phyloP scores from a whole-genome alignment of 2,797 vertebrate genomes.

The Jordanella pulchra region DNA sequence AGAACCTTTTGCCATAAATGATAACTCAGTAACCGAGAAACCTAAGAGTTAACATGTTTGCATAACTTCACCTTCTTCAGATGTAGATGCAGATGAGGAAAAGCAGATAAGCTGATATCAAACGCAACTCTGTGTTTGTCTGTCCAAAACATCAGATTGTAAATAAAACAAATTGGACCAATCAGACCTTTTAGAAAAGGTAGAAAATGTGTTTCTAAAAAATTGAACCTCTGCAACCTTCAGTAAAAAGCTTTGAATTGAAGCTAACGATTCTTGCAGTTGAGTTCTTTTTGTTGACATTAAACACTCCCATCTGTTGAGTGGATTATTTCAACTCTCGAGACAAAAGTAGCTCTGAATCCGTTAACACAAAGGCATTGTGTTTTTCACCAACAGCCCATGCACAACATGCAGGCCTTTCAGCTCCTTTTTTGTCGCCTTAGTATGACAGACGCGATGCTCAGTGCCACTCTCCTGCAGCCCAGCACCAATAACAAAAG shows the following conservation, averaged over 20 bases:
- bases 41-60: background rate
- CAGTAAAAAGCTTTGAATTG: background rate
- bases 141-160: too few relatives aligned
- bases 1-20: background rate
- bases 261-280: background rate
- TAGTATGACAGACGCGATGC: constrained; percentile 54
- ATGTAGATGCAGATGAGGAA: too few relatives aligned
- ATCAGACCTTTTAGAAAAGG: too few relatives aligned
- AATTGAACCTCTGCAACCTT: background rate
- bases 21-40: background rate
- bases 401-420: constrained; percentile 18
- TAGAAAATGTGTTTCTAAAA: too few relatives aligned
- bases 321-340: constrained; percentile 28
- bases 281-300: background rate
- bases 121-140: too few relatives aligned
- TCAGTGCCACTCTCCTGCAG: constrained; percentile 59
- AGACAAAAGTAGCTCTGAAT: constrained; percentile 55
- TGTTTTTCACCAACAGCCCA: constrained; percentile 48
- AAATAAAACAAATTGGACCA: too few relatives aligned
- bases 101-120: too few relatives aligned
- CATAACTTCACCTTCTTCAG: background rate
- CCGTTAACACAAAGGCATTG: constrained; percentile 64
- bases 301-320: constrained; percentile 8
- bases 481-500: constrained; percentile 55
- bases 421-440: constrained; percentile 30